A percentile compares a stretch with the other conserved stretches of the same genome.
phyloP scores from a whole-genome alignment of 2,797 vertebrate species.

The Vespertilio murinus region DNA sequence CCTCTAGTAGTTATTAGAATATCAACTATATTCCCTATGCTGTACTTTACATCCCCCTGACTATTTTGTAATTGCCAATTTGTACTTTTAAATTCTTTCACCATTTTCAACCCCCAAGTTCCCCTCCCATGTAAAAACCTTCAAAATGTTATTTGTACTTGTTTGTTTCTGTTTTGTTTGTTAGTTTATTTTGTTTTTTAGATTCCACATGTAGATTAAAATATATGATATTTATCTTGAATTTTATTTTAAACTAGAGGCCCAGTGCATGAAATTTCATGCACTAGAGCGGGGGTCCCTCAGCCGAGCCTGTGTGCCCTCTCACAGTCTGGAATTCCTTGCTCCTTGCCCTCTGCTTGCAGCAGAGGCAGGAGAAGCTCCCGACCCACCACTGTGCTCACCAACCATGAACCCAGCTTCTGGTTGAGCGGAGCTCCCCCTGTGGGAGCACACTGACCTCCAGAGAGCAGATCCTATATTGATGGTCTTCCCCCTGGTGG shows the following conservation, averaged over 20 bases:
- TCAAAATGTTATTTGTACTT: background rate
- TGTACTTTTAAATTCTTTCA: background rate
- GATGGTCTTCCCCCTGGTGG: too few species aligned
- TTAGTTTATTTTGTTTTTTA: background rate
- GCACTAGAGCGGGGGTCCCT: too few species aligned
- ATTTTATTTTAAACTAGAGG: background rate
- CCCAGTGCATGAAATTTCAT: too few species aligned
- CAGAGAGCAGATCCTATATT: too few species aligned
- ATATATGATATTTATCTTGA: background rate
- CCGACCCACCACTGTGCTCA: too few species aligned
- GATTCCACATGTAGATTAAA: background rate
- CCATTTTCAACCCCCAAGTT: background rate
- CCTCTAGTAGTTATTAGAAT: background rate
- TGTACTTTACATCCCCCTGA: background rate
- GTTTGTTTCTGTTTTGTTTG: background rate
- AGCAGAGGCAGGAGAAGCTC: too few species aligned
- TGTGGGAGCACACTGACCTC: too few species aligned
- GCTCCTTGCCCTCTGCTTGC: too few species aligned
- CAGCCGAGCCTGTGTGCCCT: too few species aligned
- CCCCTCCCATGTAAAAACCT: background rate
- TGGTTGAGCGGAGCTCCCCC: too few species aligned
- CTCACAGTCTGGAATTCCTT: too few species aligned
- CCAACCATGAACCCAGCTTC: too few species aligned
- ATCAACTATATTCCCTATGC: background rate
- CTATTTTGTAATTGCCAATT: background rate